Conservation (phyloP, 2,797 vertebrate species). For the Pteronotus mesoamericanus region DNA sequence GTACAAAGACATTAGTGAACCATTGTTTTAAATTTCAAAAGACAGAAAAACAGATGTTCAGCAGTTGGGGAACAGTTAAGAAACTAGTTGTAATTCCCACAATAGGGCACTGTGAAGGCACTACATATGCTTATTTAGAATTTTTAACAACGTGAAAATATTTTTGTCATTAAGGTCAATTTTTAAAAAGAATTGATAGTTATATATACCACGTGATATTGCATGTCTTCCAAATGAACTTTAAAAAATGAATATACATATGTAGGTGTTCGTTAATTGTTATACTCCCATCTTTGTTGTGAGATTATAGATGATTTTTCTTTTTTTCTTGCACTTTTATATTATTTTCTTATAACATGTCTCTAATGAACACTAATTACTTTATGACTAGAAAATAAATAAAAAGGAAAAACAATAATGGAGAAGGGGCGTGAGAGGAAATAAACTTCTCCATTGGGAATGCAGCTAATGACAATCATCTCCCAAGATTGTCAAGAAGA, state of each 20-base stretch:
- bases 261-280: not conserved
- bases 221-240: not conserved
- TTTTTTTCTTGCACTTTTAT: not conserved
- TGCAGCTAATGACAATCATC: not conserved
- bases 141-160: slow-evolving; percentile 28
- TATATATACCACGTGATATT: not conserved
- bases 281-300: not conserved
- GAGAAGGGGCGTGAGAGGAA: not conserved
- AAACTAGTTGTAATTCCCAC: not conserved
- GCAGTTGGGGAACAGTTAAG: not conserved
- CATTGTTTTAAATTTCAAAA: slow-evolving; percentile 31
- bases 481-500: not conserved
- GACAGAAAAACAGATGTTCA: not conserved
- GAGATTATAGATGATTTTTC: not conserved
- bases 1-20: not conserved
- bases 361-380: not conserved
- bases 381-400: not conserved
- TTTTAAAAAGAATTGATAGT: not conserved
- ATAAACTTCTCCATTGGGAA: not conserved
- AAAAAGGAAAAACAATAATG: not conserved
- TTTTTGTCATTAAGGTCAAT: not conserved
- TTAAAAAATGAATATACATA: not conserved
- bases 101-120: not conserved
- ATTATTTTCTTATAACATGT: not conserved
- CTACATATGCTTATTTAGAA: not conserved